These are phyloP conservation scores for Zoanthus sansibaricus DNA, from an alignment of 92 coral and sea anemone species.

Conservation along the genomic window DNA sequence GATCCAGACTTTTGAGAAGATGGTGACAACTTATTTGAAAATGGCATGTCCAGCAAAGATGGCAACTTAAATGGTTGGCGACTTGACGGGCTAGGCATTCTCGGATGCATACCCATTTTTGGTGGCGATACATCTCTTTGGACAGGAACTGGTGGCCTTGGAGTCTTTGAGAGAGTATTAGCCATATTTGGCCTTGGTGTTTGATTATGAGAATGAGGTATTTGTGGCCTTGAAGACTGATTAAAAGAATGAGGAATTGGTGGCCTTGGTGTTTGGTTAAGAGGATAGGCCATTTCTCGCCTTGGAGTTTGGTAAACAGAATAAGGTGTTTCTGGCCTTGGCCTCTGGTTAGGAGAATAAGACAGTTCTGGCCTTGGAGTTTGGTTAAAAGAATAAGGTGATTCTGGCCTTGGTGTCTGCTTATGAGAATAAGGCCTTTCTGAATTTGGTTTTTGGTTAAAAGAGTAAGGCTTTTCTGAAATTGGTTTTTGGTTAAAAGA, in stretches of 20 bases:
- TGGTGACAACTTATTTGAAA: neutral
- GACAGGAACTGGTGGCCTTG: neutral
- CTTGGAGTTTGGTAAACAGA: too few species aligned
- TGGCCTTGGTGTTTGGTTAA: too few species aligned
- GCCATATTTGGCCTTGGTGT: neutral
- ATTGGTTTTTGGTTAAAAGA: neutral
- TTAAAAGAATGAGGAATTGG: too few species aligned
- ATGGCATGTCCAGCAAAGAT: neutral
- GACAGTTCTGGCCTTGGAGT: neutral
- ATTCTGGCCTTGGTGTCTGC: neutral
- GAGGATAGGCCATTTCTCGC: too few species aligned
- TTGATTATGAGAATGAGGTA: neutral
- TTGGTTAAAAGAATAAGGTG: neutral
- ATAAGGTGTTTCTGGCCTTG: neutral
- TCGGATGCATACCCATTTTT: neutral
- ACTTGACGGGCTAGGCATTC: neutral
- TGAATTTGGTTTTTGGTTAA: too few species aligned
- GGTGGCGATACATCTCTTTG: neutral
- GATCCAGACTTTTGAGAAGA: neutral
- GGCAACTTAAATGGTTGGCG: neutral
- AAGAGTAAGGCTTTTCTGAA: neutral
- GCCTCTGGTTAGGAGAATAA: neutral
- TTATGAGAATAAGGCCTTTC: too few species aligned
- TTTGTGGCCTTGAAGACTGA: too few species aligned
- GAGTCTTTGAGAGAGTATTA: neutral